These are phyloP conservation scores for Margarornis squamiger DNA, from an alignment of 2,797 vertebrate genomes.

Conservation along the genomic window DNA sequence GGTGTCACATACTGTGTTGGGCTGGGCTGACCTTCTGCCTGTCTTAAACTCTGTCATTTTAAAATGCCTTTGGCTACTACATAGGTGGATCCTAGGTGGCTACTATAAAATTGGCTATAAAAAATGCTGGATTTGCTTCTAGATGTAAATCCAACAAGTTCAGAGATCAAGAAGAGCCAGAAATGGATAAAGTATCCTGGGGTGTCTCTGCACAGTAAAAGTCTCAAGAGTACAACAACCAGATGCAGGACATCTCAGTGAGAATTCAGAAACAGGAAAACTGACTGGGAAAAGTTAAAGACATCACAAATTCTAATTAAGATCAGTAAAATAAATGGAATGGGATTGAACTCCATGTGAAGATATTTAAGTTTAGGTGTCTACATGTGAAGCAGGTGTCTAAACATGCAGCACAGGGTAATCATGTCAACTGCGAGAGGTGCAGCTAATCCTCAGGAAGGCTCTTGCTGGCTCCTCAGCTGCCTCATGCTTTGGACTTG, in stretches of 20 bases:
- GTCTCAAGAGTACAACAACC: background rate
- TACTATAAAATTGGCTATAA: background rate
- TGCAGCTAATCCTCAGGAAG: slow-evolving; percentile 32
- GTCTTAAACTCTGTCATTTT: background rate
- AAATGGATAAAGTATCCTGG: background rate
- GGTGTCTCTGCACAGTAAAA: background rate
- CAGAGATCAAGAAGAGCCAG: background rate
- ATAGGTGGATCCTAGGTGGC: background rate
- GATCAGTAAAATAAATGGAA: background rate
- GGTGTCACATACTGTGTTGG: background rate
- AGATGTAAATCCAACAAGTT: background rate
- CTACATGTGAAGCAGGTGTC: background rate
- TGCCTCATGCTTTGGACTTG: background rate
- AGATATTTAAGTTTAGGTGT: background rate
- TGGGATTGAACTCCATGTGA: background rate
- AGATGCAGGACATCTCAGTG: background rate
- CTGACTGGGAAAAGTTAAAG: background rate
- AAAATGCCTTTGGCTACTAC: background rate
- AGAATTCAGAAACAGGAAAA: background rate
- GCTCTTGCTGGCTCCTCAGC: background rate
- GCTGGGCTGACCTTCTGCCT: background rate
- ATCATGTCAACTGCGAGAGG: background rate
- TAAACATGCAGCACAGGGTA: background rate
- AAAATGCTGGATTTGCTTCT: background rate
- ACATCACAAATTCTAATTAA: background rate